phyloP scores from a whole-genome alignment of 2,888 invertebrate genomes.

The Mongoloraphidia duomilia region DNA sequence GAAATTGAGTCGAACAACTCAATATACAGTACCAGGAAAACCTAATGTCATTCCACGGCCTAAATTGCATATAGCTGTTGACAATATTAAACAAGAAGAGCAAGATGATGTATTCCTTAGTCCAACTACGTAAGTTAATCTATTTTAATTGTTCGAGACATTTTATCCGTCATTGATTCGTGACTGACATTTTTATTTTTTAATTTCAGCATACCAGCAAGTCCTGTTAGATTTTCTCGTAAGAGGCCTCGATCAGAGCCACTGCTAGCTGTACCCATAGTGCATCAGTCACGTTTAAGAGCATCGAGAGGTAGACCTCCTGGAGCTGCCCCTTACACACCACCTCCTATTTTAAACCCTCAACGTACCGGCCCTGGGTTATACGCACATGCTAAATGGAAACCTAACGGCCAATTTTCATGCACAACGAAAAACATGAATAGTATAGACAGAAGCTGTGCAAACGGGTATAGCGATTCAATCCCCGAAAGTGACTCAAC shows the following conservation, averaged over 20 bases:
- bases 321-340: conserved; percentile 61
- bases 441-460: conserved; percentile 19
- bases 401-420: conserved; percentile 14
- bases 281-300: conserved; percentile 36
- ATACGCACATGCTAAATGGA: conserved; percentile 40
- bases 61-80: conserved; percentile 22
- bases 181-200: not conserved
- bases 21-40: conserved; percentile 23
- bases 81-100: conserved; percentile 43
- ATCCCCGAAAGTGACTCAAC: conserved; percentile 37
- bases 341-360: conserved; percentile 88
- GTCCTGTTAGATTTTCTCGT: conserved; percentile 47
- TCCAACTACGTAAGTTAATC: conserved; percentile 38
- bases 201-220: conserved; percentile 44
- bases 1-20: conserved; percentile 23
- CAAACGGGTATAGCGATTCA: conserved; percentile 25
- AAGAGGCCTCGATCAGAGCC: conserved; percentile 47
- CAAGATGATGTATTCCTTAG: conserved; percentile 65
- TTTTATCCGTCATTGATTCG: not conserved
- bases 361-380: conserved; percentile 79
- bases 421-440: conserved; percentile 5
- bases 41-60: conserved; percentile 20
- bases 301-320: conserved; percentile 32
- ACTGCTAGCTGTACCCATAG: conserved; percentile 33
- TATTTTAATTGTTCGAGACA: conserved; percentile 9